Evolutionary conservation across 2,888 invertebrate species (phyloP), one percentile per base, ranked within the genome.

Genomic region (Oligia strigilis): DNA sequence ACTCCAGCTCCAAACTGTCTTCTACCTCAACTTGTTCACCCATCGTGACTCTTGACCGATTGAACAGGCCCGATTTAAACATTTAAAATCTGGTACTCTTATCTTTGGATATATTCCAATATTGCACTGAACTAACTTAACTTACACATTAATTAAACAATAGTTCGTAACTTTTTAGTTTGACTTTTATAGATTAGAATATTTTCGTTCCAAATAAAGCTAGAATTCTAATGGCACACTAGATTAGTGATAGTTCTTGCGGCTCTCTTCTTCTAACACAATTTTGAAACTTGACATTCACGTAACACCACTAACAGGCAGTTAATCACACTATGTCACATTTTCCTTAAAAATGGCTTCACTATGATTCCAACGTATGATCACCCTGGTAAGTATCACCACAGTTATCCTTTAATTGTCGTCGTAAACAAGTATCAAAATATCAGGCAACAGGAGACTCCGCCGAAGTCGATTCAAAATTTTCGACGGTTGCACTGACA

Each of bases 1-100:
- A 98, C 94, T 98, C 98, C 95, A 98, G 97, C 92, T 98, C 98
- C 91, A 98, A 94, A 92, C 97, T 97, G 89, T 97, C 97, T 92
- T 96, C 97, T 84, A 95, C 95, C 76, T 97, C 97, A 79, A 96
- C 92, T 65, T 94, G 92, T 86, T 97, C 97, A 92, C 95, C 95
- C 96, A 97, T 97, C 88, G 94, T 90, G 91, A 94, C 95, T 90
- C 93, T 93, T 83, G 96, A 95, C 88, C 96, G 96, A 90, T 93
- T 95, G 88, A 97, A 97, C 77, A 97, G 89, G 65, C 95, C 95
- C 92, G 96, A 94, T 93, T 97, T 97, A 94, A 97, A 96, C 95
- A 96, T 97, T 94, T 95, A 96, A 93, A 90, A 90, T 91, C 89
- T 88, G 83, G 88, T 91, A 85, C 86, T 88, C 90, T 92, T 93